Percentiles rank a stretch among this genome's conserved stretches.
phyloP scores from a whole-genome alignment of 1,140 invertebrate genomes.

The Eumeta japonica region DNA sequence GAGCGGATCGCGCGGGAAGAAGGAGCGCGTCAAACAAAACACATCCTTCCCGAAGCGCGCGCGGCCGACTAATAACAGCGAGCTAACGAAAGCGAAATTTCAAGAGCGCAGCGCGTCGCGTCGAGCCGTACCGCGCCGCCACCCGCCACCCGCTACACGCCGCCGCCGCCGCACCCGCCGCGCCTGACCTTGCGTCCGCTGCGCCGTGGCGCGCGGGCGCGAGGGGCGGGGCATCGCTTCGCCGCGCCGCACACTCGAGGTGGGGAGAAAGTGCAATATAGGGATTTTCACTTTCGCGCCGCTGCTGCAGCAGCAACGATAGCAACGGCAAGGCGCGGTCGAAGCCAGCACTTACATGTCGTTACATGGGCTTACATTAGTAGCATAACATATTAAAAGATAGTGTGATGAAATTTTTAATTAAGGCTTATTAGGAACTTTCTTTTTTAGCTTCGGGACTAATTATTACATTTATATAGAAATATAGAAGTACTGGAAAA shows the following conservation, averaged over 20 bases:
- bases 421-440: too few species aligned
- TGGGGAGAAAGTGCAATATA: conserved; percentile 51
- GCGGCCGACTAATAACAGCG: conserved; percentile 56
- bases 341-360: too few species aligned
- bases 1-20: conserved; percentile 33
- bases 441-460: too few species aligned
- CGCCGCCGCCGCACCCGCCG: conserved; percentile 17
- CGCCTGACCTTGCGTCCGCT: conserved; percentile 45
- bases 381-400: too few species aligned
- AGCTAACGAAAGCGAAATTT: conserved; percentile 59
- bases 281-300: conserved; percentile 50
- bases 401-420: too few species aligned
- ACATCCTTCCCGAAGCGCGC: conserved; percentile 53
- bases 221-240: conserved; percentile 3
- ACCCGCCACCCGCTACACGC: conserved; percentile 25
- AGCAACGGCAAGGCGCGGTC: conserved; percentile 16
- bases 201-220: conserved; percentile 22
- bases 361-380: too few species aligned
- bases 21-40: conserved; percentile 41
- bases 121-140: conserved; percentile 25
- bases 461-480: too few species aligned
- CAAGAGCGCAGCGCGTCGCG: conserved; percentile 56
- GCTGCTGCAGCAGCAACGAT: conserved; percentile 20
- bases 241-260: conserved; percentile 18
- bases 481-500: too few species aligned